Evolutionary conservation across 2,888 invertebrate species (phyloP).

Genomic region (Xanthia togata): DNA sequence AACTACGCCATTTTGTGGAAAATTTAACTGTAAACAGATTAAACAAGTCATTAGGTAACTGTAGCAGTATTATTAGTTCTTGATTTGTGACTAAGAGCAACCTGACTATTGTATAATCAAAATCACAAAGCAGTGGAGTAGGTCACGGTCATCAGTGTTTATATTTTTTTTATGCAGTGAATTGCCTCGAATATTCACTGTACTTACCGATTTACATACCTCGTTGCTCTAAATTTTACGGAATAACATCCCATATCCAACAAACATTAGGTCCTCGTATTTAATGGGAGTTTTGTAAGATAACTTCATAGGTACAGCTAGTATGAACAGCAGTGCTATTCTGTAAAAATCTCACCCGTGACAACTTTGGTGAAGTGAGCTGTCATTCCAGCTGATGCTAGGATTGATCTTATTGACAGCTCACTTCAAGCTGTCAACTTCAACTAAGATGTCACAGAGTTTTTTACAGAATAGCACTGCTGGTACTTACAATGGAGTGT

Average conservation of each 20-base stretch:
- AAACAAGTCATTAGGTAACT: background rate
- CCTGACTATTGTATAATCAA: background rate
- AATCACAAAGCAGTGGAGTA: slow-evolving; percentile 8
- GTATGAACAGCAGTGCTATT: no score
- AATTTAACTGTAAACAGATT: background rate
- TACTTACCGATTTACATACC: background rate
- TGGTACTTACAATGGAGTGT: background rate
- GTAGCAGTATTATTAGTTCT: background rate
- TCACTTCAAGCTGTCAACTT: no score
- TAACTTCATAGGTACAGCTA: background rate
- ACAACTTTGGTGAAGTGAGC: no score
- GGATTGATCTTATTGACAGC: no score
- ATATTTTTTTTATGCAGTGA: background rate
- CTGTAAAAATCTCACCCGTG: no score
- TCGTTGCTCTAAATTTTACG: background rate
- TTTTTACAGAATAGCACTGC: no score
- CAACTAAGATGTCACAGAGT: no score
- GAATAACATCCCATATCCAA: background rate
- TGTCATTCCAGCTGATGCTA: no score
- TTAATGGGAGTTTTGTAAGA: background rate
- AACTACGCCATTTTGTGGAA: background rate
- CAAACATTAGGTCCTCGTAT: background rate
- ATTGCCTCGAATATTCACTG: background rate
- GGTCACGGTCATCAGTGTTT: background rate
- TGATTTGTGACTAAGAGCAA: background rate